Conservation (phyloP, 2,797 vertebrate species). For the Columba guinea region DNA sequence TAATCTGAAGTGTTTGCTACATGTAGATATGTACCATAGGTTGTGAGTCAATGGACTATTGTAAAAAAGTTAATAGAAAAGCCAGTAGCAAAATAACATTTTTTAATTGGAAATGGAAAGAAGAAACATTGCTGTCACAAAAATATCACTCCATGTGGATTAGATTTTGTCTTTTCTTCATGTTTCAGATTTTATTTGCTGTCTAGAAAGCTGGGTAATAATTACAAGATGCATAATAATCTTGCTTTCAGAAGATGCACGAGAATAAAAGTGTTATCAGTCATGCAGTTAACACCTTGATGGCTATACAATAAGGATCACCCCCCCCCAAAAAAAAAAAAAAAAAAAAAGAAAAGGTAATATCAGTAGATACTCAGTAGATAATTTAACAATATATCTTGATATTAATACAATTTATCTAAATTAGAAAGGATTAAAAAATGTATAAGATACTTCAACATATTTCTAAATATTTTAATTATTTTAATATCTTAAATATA, state of each 20-base stretch:
- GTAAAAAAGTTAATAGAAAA: not conserved
- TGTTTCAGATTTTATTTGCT: not conserved
- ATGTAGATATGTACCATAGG: not conserved
- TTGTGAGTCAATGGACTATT: not conserved
- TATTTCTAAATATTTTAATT: not conserved
- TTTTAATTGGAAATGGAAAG: not conserved
- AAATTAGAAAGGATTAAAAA: not conserved
- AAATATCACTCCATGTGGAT: not conserved
- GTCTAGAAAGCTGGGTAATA: not conserved
- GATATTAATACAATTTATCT: not conserved
- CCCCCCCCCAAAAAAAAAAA: too few relatives aligned
- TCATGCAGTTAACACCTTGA: not conserved
- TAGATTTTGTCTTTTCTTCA: not conserved
- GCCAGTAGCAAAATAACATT: not conserved
- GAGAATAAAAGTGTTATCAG: not conserved
- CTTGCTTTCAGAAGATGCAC: not conserved
- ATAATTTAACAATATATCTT: not conserved
- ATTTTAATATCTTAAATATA: not conserved
- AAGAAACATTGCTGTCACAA: not conserved
- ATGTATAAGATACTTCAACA: not conserved
- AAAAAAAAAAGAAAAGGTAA: not conserved
- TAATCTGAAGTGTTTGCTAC: not conserved
- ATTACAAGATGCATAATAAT: not conserved
- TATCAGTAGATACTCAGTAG: not conserved
- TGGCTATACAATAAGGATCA: not conserved